Conservation (phyloP, 2,113 vertebrate genomes). For the Elaphurus davidianus region DNA sequence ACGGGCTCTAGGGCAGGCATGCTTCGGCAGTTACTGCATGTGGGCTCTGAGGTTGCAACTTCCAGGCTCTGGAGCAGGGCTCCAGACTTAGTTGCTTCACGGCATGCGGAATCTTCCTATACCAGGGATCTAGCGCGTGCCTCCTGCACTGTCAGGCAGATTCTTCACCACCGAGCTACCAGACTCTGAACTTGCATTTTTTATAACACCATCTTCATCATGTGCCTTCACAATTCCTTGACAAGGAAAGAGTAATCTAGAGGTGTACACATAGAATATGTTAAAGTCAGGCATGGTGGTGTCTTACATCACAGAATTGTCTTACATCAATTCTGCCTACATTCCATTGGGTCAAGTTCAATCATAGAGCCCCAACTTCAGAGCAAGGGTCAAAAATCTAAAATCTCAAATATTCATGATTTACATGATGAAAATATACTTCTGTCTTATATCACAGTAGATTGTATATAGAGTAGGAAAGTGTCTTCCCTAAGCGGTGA, state of each 20-base stretch:
- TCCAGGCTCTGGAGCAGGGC: neutral
- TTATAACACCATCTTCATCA: neutral
- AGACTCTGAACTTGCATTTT: neutral
- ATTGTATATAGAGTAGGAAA: neutral
- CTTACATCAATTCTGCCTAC: neutral
- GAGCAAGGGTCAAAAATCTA: neutral
- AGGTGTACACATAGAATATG: accelerated
- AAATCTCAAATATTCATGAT: neutral
- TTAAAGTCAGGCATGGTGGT: accelerated
- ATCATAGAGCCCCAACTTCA: accelerated
- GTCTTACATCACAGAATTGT: neutral
- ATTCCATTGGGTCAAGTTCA: neutral
- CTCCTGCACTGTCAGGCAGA: neutral
- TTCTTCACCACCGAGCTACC: neutral
- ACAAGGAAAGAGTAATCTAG: neutral
- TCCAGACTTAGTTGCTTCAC: neutral
- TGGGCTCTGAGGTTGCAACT: neutral
- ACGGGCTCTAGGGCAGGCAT: accelerated
- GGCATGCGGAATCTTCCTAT: neutral
- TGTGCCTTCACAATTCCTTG: neutral
- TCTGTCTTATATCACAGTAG: neutral
- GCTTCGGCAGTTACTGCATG: neutral
- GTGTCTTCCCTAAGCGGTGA: neutral
- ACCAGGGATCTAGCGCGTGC: neutral
- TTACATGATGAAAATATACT: neutral